phyloP scores from a whole-genome alignment of 2,888 invertebrate genomes.

The Notodonta dromedarius region DNA sequence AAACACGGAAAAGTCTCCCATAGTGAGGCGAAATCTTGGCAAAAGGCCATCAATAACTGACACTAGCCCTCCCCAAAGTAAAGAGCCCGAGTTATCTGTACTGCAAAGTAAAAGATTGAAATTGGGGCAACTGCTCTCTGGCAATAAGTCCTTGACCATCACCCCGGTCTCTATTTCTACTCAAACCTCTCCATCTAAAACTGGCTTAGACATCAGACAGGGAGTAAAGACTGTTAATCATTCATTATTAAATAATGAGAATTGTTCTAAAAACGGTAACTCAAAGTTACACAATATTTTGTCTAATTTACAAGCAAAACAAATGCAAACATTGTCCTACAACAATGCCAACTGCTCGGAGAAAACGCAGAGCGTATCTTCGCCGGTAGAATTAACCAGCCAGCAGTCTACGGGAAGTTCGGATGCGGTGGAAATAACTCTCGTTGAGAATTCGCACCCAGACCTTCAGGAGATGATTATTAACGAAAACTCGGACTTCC shows the following conservation, averaged over 20 bases:
- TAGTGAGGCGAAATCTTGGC: slow-evolving; percentile 52
- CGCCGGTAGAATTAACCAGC: slow-evolving; percentile 66
- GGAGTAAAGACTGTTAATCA: slow-evolving; percentile 60
- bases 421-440: slow-evolving; percentile 58
- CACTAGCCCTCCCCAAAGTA: slow-evolving; percentile 55
- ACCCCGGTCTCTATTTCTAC: slow-evolving; percentile 61
- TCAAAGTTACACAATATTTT: slow-evolving; percentile 79
- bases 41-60: slow-evolving; percentile 63
- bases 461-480: slow-evolving; percentile 73
- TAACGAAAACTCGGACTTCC: slow-evolving; percentile 76
- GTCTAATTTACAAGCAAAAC: slow-evolving; percentile 74
- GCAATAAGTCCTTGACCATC: slow-evolving; percentile 68
- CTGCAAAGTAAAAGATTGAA: slow-evolving; percentile 74
- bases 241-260: slow-evolving; percentile 71
- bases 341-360: slow-evolving; percentile 62
- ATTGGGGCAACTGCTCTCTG: slow-evolving; percentile 70
- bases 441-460: slow-evolving; percentile 60
- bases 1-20: slow-evolving; percentile 60
- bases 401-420: slow-evolving; percentile 63
- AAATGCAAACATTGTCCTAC: slow-evolving; percentile 64
- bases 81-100: slow-evolving; percentile 64
- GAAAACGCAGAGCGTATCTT: slow-evolving; percentile 52
- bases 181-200: slow-evolving; percentile 57
- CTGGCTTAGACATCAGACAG: slow-evolving; percentile 56
- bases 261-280: slow-evolving; percentile 80